Base-by-base conservation (phyloP, 2,797 vertebrate species). In the Peromyscus aztecus region DNA sequence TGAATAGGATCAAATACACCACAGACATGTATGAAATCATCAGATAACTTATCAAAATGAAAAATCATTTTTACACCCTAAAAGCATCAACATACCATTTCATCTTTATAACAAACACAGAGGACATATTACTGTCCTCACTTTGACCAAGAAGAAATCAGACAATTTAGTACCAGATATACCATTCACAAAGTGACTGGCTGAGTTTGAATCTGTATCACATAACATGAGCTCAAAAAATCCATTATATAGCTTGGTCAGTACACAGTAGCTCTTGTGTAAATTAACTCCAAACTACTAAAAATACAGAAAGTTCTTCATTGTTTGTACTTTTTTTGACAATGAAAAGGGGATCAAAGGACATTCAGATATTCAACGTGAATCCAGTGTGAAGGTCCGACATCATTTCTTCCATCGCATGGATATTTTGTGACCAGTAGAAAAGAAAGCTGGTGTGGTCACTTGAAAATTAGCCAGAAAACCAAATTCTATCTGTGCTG, bases 91-190 rank as follows among this genome's bases (percentile, higher is more conserved):
- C 6, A 19, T 69, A 59, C 16, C 57, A 61, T 49, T 91, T 92
- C 67, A 61, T 90, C 65, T 94, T 43, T 76, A 43, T 16, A 46
- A 85, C 2, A 73, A 46, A 95, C n/a, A 23, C 69, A 90, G n/a
- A 92, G 95, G 43, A 67, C 0, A 52, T 3, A 61, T 27, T 31
- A n/a, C 46, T 67, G 46, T 37, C 52, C 34, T 17, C 17, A 46
- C 90, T 92, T 89, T 52, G n/a, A 94, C 29, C 71, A 91, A 76
- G 31, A 91, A 80, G 29, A 81, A 75, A 43, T 59, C 63, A 91
- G 90, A 87, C 43, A 92, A 80, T 31, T 12, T 34, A 43, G 67
- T 73, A 55, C 63, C 43, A 49, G n/a, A 91, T 16, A 91, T 16
- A 3, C 31, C 57, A 82, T 46, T 84, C 59, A 34, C n/a, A 61